Percentiles rank a stretch among this genome's conserved stretches.
Evolutionary conservation across 2,113 vertebrate genomes (phyloP).

Genomic region (Bungarus multicinctus): DNA sequence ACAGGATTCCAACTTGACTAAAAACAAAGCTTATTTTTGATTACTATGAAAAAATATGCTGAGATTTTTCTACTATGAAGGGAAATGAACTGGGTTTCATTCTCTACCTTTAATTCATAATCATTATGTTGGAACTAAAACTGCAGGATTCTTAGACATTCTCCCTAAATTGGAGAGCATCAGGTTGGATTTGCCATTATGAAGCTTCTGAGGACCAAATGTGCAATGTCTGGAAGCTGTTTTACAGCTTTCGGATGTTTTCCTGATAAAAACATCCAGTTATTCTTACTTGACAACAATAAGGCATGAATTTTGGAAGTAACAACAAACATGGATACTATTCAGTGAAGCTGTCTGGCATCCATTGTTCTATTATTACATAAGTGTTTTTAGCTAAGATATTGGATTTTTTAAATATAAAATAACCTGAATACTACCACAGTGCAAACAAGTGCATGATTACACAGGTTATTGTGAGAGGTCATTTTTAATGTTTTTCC

Average conservation of each 20-base stretch:
- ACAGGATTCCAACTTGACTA: neutral
- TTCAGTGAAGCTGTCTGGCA: neutral
- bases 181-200: neutral
- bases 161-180: neutral
- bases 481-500: neutral
- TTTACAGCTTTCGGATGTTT: neutral
- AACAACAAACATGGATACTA: neutral
- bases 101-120: neutral
- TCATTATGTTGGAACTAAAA: neutral
- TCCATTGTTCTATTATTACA: neutral
- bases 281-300: neutral
- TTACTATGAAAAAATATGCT: constrained; percentile 18
- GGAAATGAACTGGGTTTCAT: neutral
- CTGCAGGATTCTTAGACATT: neutral
- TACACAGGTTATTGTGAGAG: neutral
- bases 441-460: neutral
- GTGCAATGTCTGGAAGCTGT: neutral
- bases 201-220: neutral
- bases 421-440: neutral
- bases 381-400: neutral
- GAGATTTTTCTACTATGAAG: constrained; percentile 33
- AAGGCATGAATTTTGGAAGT: neutral
- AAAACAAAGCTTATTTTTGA: constrained; percentile 42
- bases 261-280: neutral
- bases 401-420: neutral